Percentiles rank a stretch among this genome's conserved stretches.
Evolutionary conservation across 2,797 vertebrate genomes (phyloP).

Genomic region (Sebastes iracundus): DNA sequence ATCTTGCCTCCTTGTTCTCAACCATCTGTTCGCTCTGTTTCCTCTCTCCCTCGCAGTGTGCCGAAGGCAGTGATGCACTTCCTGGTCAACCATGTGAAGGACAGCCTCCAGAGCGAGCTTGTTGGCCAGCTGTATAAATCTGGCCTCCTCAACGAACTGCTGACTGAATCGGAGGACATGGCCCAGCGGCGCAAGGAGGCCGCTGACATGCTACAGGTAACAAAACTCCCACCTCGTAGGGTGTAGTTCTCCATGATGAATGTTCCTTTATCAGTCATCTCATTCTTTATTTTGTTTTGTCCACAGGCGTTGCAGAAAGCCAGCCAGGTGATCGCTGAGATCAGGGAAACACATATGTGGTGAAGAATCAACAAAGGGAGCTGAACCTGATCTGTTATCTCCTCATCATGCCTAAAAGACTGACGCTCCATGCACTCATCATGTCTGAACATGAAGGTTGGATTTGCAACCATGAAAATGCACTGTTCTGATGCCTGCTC

Average conservation of each 20-base stretch:
- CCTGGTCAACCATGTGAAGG: conserved; percentile 98
- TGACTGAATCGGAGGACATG: conserved; percentile 99
- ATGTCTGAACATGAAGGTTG: conserved; percentile 40
- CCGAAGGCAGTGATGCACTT: conserved; percentile 99
- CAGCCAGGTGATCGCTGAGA: conserved; percentile 97
- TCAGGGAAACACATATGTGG: conserved; percentile 97
- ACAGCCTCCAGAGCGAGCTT: conserved; percentile 97
- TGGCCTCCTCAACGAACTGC: conserved; percentile 92
- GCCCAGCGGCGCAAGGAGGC: conserved; percentile 97
- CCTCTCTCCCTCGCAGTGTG: conserved; percentile 83
- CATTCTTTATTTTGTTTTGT: background rate
- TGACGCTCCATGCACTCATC: conserved; percentile 26
- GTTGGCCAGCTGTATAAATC: conserved; percentile 97
- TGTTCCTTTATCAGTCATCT: background rate
- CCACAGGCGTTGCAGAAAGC: conserved; percentile 93
- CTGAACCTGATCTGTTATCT: conserved; percentile 14
- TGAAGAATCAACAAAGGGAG: conserved; percentile 74
- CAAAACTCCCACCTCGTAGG: background rate
- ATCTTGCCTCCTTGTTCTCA: conserved; percentile 40
- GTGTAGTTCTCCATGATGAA: background rate
- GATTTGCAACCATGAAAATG: conserved; percentile 75
- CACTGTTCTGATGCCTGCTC: conserved; percentile 75
- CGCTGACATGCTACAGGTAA: conserved; percentile 97
- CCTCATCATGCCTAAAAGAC: conserved; percentile 14
- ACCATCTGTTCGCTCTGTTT: conserved; percentile 49